Evolutionary conservation across 2,797 vertebrate species (phyloP).

Genomic region (Prionace glauca): DNA sequence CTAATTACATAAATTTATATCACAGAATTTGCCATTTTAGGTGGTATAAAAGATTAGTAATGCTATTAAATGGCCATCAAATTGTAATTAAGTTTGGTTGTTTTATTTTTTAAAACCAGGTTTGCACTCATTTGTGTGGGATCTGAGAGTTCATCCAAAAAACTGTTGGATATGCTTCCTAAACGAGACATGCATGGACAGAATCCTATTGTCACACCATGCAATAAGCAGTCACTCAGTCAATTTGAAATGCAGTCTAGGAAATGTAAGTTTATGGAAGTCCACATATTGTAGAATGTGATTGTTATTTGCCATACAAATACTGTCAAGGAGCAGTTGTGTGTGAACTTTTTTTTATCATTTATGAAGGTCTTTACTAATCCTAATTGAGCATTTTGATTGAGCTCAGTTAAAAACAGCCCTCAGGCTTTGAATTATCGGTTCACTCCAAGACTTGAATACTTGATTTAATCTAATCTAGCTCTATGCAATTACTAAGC

Average conservation of each 20-base stretch:
- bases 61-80: not conserved
- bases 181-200: conserved; percentile 95
- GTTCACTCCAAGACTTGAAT: not conserved
- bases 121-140: conserved; percentile 96
- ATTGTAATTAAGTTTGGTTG: not conserved
- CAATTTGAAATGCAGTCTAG: conserved; percentile 98
- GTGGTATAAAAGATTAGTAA: not conserved
- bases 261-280: conserved; percentile 76
- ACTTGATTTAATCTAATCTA: not conserved
- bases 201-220: conserved; percentile 93
- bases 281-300: not conserved
- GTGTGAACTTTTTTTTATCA: not conserved
- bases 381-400: not conserved
- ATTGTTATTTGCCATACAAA: not conserved
- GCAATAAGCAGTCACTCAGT: conserved; percentile 97
- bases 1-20: not conserved
- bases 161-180: conserved; percentile 88
- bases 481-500: not conserved
- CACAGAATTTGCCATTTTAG: not conserved
- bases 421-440: not conserved
- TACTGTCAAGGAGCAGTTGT: not conserved
- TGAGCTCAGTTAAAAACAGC: not conserved
- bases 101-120: conserved; percentile 52
- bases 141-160: conserved; percentile 91
- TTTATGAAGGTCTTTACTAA: not conserved